These are phyloP conservation scores for Varanus komodoensis DNA, from an alignment of 2,113 vertebrate genomes.

Conservation along the genomic window DNA sequence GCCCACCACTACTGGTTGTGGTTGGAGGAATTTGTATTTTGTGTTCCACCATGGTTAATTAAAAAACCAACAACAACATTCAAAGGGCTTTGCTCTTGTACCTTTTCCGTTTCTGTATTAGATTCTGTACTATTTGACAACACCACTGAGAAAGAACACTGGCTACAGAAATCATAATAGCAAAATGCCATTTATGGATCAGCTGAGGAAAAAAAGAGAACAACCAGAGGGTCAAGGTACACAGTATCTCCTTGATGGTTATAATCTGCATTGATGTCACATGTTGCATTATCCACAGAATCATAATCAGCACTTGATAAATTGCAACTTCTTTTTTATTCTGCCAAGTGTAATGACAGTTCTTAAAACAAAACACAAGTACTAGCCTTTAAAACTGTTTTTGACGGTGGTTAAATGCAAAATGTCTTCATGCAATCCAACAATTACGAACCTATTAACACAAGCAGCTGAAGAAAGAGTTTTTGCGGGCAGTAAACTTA, in stretches of 20 bases:
- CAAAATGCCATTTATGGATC: background rate
- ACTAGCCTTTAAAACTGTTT: background rate
- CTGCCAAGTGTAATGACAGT: no score
- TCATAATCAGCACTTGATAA: background rate
- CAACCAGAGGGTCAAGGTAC: background rate
- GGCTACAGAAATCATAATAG: constrained; percentile 29
- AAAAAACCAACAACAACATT: background rate
- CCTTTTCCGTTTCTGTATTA: background rate
- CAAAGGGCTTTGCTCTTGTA: background rate
- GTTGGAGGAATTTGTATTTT: background rate
- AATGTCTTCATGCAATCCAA: background rate
- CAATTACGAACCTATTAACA: background rate
- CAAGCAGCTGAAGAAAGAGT: background rate
- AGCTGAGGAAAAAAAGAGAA: constrained; percentile 25
- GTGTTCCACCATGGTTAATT: background rate
- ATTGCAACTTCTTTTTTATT: background rate
- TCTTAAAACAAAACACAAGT: background rate
- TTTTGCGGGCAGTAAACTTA: no score
- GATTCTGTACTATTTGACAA: background rate
- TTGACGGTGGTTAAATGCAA: background rate
- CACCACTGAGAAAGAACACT: constrained; percentile 1
- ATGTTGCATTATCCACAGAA: background rate
- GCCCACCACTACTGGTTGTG: background rate
- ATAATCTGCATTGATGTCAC: background rate
- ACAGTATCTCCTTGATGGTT: background rate